A percentile compares a stretch with the other conserved stretches of the same genome.
phyloP scores from a whole-genome alignment of 2,113 vertebrate species.

The Halichoeres trimaculatus region DNA sequence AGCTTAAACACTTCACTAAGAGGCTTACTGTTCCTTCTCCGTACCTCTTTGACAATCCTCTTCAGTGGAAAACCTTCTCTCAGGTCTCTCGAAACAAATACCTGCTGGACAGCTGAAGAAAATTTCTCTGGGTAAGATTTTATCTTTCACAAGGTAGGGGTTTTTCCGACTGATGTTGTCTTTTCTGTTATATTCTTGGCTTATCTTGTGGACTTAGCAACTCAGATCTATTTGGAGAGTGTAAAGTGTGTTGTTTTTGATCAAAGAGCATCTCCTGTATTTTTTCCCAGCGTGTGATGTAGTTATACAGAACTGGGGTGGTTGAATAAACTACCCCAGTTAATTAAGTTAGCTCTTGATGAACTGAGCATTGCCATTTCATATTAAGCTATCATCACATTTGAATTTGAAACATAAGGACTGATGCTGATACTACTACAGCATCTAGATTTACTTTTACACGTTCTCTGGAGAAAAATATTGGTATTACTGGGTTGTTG shows the following conservation, averaged over 20 bases:
- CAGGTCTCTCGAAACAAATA: slow-evolving; percentile 21
- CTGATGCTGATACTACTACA: neutral
- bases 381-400: no score
- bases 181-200: neutral
- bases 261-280: no score
- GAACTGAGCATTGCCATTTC: neutral
- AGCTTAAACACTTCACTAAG: slow-evolving; percentile 77
- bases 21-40: slow-evolving; percentile 71
- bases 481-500: no score
- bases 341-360: neutral
- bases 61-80: slow-evolving; percentile 55
- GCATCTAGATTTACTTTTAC: neutral
- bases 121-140: slow-evolving; percentile 57
- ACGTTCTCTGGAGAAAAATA: no score
- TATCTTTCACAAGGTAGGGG: neutral
- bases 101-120: neutral
- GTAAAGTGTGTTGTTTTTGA: no score
- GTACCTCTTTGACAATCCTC: slow-evolving; percentile 64
- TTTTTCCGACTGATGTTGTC: neutral
- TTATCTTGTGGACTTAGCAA: neutral
- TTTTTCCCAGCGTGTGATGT: no score
- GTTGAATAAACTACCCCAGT: no score
- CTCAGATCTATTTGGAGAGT: neutral
- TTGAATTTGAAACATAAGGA: neutral
- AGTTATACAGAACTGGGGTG: no score